Evolutionary conservation across 1,140 invertebrate genomes (phyloP).

Genomic region (Drosophila sproati): DNA sequence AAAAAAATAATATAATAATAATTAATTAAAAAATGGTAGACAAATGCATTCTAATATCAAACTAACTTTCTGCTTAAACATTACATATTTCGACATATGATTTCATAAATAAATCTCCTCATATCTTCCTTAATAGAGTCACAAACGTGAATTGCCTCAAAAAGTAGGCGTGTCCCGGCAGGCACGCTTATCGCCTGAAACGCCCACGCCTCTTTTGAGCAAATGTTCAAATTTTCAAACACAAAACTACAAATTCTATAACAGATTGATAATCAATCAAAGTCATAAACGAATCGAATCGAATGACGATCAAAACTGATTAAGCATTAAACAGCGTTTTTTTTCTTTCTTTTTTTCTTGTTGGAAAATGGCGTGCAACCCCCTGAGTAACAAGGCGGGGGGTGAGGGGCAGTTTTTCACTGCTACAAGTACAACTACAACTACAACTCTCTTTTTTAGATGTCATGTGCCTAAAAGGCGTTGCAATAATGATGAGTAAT

Average conservation of each 20-base stretch:
- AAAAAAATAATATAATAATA: too few relatives aligned
- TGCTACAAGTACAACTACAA: not conserved
- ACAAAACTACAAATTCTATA: slow-evolving; percentile 62
- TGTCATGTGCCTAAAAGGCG: slow-evolving; percentile 51
- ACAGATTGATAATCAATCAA: slow-evolving; percentile 80
- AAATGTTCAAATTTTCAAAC: slow-evolving; percentile 74
- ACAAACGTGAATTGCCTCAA: not conserved
- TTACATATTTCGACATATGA: too few relatives aligned
- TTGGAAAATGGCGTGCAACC: slow-evolving; percentile 59
- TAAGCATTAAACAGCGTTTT: slow-evolving; percentile 48
- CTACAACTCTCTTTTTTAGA: not conserved
- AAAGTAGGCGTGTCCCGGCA: slow-evolving; percentile 19
- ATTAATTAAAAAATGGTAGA: too few relatives aligned
- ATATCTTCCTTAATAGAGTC: slow-evolving; percentile 25
- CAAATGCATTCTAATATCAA: too few relatives aligned
- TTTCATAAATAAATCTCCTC: not conserved
- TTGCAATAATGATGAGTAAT: slow-evolving; percentile 80
- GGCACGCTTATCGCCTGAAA: slow-evolving; percentile 41
- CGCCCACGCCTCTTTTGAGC: slow-evolving; percentile 62
- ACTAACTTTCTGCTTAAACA: too few relatives aligned
- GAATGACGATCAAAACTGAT: slow-evolving; percentile 44
- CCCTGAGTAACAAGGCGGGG: slow-evolving; percentile 17
- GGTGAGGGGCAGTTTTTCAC: slow-evolving; percentile 32
- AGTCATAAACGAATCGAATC: slow-evolving; percentile 76
- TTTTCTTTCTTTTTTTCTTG: slow-evolving; percentile 20